Evolutionary conservation across 2,888 invertebrate genomes (phyloP).

Genomic region (Monoplex corrugatus): DNA sequence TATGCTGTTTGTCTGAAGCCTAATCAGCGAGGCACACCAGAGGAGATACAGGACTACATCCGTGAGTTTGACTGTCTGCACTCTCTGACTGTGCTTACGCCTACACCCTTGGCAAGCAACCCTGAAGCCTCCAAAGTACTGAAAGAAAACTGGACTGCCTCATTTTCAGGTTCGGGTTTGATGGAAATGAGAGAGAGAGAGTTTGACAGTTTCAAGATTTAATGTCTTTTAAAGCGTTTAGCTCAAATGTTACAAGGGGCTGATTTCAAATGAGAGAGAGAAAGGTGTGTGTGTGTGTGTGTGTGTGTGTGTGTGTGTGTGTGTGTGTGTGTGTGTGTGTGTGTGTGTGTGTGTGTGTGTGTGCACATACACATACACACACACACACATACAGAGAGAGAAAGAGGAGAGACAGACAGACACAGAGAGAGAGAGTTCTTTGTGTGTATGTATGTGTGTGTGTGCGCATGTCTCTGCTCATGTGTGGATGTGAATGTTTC

Average conservation of each 20-base stretch:
- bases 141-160: conserved; percentile 68
- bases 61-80: conserved; percentile 71
- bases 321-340: background rate
- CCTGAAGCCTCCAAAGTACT: conserved; percentile 67
- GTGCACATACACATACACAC: background rate
- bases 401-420: background rate
- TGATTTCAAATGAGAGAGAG: background rate
- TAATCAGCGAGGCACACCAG: conserved; percentile 66
- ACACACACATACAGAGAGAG: background rate
- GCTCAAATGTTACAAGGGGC: too few species aligned
- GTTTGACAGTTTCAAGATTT: too few species aligned
- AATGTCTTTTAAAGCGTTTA: background rate
- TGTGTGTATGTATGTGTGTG: background rate
- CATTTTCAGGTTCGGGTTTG: background rate
- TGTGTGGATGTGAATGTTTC: background rate
- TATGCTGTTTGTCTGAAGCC: conserved; percentile 64
- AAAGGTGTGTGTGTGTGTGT: background rate
- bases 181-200: too few species aligned
- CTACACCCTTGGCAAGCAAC: conserved; percentile 60
- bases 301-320: background rate
- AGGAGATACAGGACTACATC: conserved; percentile 74
- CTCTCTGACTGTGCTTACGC: conserved; percentile 68
- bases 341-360: background rate
- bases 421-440: background rate
- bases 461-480: too few species aligned